These are phyloP conservation scores for Shargacucullia verbasci DNA, from an alignment of 2,888 invertebrate species.

Conservation along the genomic window DNA sequence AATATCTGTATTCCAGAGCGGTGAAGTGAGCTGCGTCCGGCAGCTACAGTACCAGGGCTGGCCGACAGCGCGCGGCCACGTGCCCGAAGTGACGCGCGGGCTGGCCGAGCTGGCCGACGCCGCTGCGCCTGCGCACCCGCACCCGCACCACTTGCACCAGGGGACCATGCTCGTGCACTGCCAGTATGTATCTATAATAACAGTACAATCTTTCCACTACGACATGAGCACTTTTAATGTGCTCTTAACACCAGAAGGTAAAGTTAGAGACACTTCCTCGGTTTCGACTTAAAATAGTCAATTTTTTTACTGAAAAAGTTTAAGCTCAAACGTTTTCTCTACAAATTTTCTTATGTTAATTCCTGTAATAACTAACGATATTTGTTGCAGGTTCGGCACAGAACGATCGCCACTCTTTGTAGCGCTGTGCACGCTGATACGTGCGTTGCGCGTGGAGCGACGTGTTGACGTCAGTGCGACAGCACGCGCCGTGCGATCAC, in stretches of 20 bases:
- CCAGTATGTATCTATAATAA: constrained; percentile 90
- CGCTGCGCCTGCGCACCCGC: constrained; percentile 72
- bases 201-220: too few relatives aligned
- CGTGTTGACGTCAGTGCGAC: constrained; percentile 96
- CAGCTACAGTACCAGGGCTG: constrained; percentile 98
- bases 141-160: constrained; percentile 4
- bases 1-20: constrained; percentile 85
- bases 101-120: constrained; percentile 96
- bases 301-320: too few relatives aligned
- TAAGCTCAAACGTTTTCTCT: too few relatives aligned
- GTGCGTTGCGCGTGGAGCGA: constrained; percentile 94
- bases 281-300: too few relatives aligned
- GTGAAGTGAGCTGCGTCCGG: constrained; percentile 92
- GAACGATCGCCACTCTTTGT: constrained; percentile 97
- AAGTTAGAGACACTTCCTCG: too few relatives aligned
- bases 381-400: constrained; percentile 88
- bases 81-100: constrained; percentile 96
- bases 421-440: constrained; percentile 95
- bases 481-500: constrained; percentile 94
- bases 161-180: constrained; percentile 95
- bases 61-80: constrained; percentile 96
- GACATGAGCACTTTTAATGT: too few relatives aligned
- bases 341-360: too few relatives aligned
- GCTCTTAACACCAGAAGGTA: too few relatives aligned
- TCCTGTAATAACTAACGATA: too few relatives aligned